phyloP scores from a whole-genome alignment of 2,113 vertebrate species.

The Vidua macroura region DNA sequence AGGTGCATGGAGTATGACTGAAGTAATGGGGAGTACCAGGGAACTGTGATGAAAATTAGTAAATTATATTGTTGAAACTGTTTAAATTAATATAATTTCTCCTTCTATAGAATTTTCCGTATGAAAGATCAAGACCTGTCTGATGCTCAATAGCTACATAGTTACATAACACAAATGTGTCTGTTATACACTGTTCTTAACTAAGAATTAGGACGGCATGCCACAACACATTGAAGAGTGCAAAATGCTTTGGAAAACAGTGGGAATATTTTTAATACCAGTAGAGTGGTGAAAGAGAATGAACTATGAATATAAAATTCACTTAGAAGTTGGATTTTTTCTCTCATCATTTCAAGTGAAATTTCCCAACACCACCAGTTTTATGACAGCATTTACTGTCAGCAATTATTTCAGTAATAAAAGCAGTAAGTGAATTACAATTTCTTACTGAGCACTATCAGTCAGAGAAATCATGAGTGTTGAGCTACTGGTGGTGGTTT shows the following conservation, averaged over 20 bases:
- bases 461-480: neutral
- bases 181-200: neutral
- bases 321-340: neutral
- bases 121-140: neutral
- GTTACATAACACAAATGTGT: neutral
- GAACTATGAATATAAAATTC: neutral
- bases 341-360: neutral
- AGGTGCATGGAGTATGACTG: neutral
- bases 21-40: neutral
- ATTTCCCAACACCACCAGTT: neutral
- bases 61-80: neutral
- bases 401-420: constrained; percentile 16
- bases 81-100: neutral
- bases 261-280: neutral
- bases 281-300: neutral
- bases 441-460: neutral
- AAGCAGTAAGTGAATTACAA: neutral
- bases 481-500: neutral
- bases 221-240: neutral
- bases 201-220: neutral
- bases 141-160: neutral
- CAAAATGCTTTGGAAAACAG: neutral
- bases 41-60: neutral
- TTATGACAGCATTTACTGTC: neutral
- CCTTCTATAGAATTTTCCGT: neutral